Base-by-base conservation (phyloP, 2,797 vertebrate genomes). In the Melanotaenia pygmaea region DNA sequence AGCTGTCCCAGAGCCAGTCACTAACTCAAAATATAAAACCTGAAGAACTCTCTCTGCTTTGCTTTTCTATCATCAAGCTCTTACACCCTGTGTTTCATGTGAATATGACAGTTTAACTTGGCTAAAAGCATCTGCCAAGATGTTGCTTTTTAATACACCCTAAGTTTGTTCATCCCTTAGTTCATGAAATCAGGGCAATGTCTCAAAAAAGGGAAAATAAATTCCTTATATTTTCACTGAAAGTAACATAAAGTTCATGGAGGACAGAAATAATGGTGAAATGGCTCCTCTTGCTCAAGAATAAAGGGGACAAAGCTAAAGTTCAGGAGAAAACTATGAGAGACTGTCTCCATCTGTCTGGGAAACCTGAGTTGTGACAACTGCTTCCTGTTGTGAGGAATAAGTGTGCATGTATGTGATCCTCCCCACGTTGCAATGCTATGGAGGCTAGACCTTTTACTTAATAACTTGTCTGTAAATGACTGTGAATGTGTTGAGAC, bases 21-120 rank as follows among this genome's bases (percentile, higher is more conserved):
- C 88, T 86, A 91, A 90, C 92, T 92, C 89, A 85, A 91, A 93
- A 93, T 89, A 90, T 93, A 79, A 95, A 95, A 93, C 94, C 94
- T 94, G 89, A 84, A 79, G 90, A 93, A 91, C 93, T 87, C 71
- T 72, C 47, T 11, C 63, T 1, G 64, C 75, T 84, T 18, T 26
- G 68, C 70, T 40, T 69, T 54, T 20, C 68, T 64, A n/a, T 58
- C 45, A 7, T 60, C 77, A 26, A 45, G 76, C 80, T 64, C 59
- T 35, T 16, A 63, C 70, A 56, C 59, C 45, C 5, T 59, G 28
- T 20, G 18, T 37, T 73, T 40, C 7, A 22, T 24, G n/a, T 9
- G 12, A 50, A 50, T 60, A 18, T 28, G 38, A 16, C 59, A 47
- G 45, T 20, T 8, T 47, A 20, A 3, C 7, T n/a, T 45, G 43